These are phyloP conservation scores for Nautilus pompilius DNA, from an alignment of 1,140 invertebrate species.

Conservation along the genomic window DNA sequence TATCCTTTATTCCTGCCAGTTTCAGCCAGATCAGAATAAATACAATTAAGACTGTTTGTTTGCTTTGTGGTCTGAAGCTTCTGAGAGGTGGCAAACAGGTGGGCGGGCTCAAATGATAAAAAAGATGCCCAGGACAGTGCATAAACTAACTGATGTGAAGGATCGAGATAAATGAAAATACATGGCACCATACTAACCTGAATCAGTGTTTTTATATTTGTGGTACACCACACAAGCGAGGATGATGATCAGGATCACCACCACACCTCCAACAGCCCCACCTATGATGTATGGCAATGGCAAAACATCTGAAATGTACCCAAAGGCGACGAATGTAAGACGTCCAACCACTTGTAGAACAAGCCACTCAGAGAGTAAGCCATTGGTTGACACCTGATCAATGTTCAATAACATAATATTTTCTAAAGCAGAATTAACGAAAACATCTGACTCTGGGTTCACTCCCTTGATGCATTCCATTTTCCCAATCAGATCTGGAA, in stretches of 20 bases:
- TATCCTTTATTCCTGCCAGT: no score
- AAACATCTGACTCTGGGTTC: no score
- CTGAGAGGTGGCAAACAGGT: no score
- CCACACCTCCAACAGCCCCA: conserved; percentile 38
- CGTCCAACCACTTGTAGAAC: neutral
- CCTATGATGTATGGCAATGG: conserved; percentile 43
- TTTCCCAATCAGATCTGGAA: no score
- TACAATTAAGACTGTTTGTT: no score
- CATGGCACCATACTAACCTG: conserved; percentile 27
- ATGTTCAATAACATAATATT: neutral
- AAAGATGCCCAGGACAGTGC: no score
- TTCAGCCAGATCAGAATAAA: no score
- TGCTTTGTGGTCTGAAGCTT: no score
- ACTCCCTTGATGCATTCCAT: no score
- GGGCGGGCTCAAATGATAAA: no score
- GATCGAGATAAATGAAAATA: no score
- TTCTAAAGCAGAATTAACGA: neutral
- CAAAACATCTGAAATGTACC: conserved; percentile 29
- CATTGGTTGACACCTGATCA: neutral
- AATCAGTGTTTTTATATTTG: conserved; percentile 28
- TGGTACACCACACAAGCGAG: conserved; percentile 39
- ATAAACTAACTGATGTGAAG: no score
- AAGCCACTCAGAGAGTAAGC: neutral
- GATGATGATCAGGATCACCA: conserved; percentile 37
- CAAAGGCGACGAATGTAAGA: neutral